These are phyloP conservation scores for Pantala flavescens DNA, from an alignment of 1,140 invertebrate species.

Conservation along the genomic window DNA sequence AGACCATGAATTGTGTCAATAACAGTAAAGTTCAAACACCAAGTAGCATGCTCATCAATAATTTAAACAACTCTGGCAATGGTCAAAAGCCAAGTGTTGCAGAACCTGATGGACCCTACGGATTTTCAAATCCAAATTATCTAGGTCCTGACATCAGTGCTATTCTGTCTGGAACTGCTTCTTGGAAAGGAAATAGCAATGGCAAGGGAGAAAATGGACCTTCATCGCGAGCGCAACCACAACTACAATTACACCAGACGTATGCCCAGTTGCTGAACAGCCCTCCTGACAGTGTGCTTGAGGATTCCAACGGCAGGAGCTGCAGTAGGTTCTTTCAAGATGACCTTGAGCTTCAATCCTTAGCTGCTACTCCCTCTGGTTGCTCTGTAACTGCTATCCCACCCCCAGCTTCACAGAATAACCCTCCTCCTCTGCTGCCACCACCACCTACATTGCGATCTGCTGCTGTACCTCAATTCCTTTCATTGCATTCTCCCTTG, in stretches of 20 bases:
- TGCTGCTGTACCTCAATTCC: constrained; percentile 17
- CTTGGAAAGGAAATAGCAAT: neutral
- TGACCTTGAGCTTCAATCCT: constrained; percentile 14
- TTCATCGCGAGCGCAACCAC: neutral
- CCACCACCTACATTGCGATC: constrained; percentile 29
- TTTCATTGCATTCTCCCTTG: constrained; percentile 6
- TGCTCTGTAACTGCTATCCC: neutral
- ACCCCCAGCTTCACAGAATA: neutral
- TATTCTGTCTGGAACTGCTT: constrained; percentile 29
- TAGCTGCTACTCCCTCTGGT: neutral
- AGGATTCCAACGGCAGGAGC: constrained; percentile 37
- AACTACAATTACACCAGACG: constrained; percentile 7
- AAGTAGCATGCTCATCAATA: constrained; percentile 14
- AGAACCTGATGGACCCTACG: constrained; percentile 1
- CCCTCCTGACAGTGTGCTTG: constrained; percentile 41
- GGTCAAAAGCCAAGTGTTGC: neutral
- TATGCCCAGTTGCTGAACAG: constrained; percentile 41
- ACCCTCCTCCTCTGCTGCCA: constrained; percentile 33
- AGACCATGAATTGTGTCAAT: constrained; percentile 39
- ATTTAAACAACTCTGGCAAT: neutral
- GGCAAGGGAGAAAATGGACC: neutral
- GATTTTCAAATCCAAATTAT: constrained; percentile 63
- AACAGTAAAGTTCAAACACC: neutral
- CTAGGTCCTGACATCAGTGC: constrained; percentile 47
- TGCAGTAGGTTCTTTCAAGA: constrained; percentile 22